These are phyloP conservation scores for Heteropelma amictum DNA, from an alignment of 2,888 invertebrate genomes.

Conservation along the genomic window DNA sequence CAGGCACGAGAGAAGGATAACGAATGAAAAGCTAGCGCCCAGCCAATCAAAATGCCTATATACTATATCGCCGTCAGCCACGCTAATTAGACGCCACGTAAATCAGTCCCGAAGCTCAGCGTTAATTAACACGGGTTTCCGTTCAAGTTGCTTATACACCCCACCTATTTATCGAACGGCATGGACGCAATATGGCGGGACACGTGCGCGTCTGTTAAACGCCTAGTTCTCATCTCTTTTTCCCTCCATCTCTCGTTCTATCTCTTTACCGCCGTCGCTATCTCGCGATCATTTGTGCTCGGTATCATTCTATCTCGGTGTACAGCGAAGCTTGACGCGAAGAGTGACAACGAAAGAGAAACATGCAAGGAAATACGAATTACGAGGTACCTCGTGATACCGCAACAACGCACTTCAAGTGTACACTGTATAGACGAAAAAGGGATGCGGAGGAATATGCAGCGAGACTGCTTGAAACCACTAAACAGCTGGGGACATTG, in stretches of 20 bases:
- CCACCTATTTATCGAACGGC: slow-evolving; percentile 74
- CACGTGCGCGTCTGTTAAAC: slow-evolving; percentile 65
- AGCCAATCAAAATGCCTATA: slow-evolving; percentile 77
- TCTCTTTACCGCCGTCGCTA: neutral
- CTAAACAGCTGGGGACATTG: too few species aligned
- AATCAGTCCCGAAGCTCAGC: slow-evolving; percentile 77
- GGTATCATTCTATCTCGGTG: slow-evolving; percentile 26
- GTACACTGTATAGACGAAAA: too few species aligned
- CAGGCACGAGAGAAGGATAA: slow-evolving; percentile 9
- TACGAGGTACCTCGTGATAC: too few species aligned
- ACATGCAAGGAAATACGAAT: too few species aligned
- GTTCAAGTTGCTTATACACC: slow-evolving; percentile 71
- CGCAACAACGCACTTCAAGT: too few species aligned
- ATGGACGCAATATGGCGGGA: slow-evolving; percentile 63
- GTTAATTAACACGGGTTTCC: slow-evolving; percentile 77
- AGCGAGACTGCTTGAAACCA: too few species aligned
- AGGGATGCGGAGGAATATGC: too few species aligned
- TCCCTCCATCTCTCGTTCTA: neutral
- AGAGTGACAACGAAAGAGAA: too few species aligned
- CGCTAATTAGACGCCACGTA: slow-evolving; percentile 78
- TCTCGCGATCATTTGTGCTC: too few species aligned
- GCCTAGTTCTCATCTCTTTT: slow-evolving; percentile 45
- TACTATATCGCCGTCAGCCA: slow-evolving; percentile 75
- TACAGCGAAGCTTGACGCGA: too few species aligned
- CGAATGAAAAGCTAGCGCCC: slow-evolving; percentile 56